Percentiles rank a stretch among this genome's conserved stretches.
These are phyloP conservation scores for Cantharis lateralis DNA, from an alignment of 2,888 invertebrate genomes.

Conservation along the genomic window DNA sequence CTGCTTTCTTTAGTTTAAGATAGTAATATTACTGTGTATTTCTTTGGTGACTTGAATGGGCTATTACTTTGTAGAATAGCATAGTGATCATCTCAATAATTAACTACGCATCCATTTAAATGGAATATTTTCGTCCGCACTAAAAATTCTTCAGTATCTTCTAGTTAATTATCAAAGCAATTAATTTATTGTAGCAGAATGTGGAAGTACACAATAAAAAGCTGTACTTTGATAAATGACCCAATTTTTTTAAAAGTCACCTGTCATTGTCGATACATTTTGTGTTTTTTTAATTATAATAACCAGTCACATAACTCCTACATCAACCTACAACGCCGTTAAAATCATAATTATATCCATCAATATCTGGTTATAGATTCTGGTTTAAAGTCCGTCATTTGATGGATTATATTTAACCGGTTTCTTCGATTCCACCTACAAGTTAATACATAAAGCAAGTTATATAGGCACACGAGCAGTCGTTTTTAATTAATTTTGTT, in stretches of 20 bases:
- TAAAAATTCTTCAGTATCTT: neutral
- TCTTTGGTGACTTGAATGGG: neutral
- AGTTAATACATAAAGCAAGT: conserved; percentile 2
- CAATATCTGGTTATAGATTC: conserved; percentile 37
- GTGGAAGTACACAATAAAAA: neutral
- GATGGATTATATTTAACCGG: conserved; percentile 37
- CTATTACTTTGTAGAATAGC: neutral
- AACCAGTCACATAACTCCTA: conserved; percentile 36
- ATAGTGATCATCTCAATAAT: neutral
- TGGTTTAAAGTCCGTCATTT: conserved; percentile 34
- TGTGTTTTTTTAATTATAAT: conserved; percentile 25
- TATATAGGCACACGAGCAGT: neutral
- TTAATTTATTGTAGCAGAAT: neutral
- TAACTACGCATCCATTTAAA: neutral
- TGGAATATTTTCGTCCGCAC: neutral
- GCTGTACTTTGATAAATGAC: conserved; percentile 4
- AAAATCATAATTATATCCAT: conserved; percentile 42
- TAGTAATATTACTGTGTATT: neutral
- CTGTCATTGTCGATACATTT: conserved; percentile 28
- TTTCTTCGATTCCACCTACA: conserved; percentile 22
- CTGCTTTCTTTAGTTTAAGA: neutral
- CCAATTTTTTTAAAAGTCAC: conserved; percentile 21
- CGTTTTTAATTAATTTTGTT: neutral
- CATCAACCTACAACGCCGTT: conserved; percentile 35
- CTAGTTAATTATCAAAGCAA: neutral